phyloP scores from a whole-genome alignment of 2,888 invertebrate species.

The Polyploca ridens region DNA sequence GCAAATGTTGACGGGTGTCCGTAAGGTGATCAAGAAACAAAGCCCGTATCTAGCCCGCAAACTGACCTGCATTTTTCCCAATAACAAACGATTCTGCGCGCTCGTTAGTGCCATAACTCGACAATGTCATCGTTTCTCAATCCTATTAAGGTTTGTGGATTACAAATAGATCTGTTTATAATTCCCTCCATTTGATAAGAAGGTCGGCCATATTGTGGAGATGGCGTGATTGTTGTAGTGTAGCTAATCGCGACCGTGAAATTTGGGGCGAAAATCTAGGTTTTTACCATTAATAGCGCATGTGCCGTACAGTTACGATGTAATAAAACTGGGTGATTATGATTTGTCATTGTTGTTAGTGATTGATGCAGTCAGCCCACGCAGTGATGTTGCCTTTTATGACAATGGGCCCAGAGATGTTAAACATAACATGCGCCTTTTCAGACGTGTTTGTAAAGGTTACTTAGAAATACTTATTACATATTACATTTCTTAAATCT shows the following conservation, averaged over 20 bases:
- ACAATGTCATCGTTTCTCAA: constrained; percentile 5
- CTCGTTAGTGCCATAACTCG: background rate
- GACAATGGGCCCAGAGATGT: background rate
- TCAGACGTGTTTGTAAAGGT: background rate
- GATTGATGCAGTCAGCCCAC: background rate
- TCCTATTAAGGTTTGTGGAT: constrained; percentile 14
- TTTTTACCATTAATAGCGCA: constrained; percentile 51
- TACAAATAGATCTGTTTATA: constrained; percentile 28
- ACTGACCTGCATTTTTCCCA: background rate
- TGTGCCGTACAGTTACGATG: background rate
- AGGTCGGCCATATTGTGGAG: constrained; percentile 36
- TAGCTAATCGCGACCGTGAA: constrained; percentile 59
- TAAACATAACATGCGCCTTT: background rate
- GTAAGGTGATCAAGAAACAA: background rate
- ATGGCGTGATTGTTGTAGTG: constrained; percentile 29
- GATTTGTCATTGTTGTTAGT: constrained; percentile 17
- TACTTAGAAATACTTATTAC: too few relatives aligned
- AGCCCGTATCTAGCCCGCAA: background rate
- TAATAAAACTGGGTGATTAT: constrained; percentile 12
- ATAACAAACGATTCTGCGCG: background rate
- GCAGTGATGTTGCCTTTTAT: background rate
- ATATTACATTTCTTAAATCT: too few relatives aligned
- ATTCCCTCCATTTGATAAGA: constrained; percentile 37
- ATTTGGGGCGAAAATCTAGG: constrained; percentile 67
- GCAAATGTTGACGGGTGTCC: background rate